phyloP scores from a whole-genome alignment of 2,113 vertebrate genomes.

The Osmerus eperlanus region DNA sequence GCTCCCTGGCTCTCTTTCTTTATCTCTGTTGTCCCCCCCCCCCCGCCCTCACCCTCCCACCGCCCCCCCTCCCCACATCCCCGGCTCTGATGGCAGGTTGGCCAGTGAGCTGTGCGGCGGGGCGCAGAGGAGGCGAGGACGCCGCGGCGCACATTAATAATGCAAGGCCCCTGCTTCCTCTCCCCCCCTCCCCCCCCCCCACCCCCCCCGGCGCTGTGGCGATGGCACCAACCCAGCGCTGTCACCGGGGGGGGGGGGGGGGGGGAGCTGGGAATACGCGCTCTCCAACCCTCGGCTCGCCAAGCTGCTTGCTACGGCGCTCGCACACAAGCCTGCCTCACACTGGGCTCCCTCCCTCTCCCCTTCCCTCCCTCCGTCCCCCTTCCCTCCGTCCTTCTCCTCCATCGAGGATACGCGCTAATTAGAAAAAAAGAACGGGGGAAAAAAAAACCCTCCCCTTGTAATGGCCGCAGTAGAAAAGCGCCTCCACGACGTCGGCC shows the following conservation, averaged over 20 bases:
- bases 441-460: constrained; percentile 11
- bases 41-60: constrained; percentile 16
- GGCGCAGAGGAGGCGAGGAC: constrained; percentile 73
- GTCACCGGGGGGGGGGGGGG: constrained; percentile 60
- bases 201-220: constrained; percentile 69
- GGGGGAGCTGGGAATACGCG: constrained; percentile 47
- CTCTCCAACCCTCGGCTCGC: constrained; percentile 56
- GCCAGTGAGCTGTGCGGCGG: too few relatives aligned
- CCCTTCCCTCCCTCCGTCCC: too few relatives aligned
- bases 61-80: too few relatives aligned
- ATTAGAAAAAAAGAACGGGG: constrained; percentile 60
- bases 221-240: constrained; percentile 79
- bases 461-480: constrained; percentile 56
- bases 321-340: constrained; percentile 56
- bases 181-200: constrained; percentile 43
- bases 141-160: constrained; percentile 82
- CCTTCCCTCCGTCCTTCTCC: too few relatives aligned
- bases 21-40: constrained; percentile 54
- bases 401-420: constrained; percentile 51
- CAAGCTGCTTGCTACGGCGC: constrained; percentile 67
- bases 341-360: constrained; percentile 41
- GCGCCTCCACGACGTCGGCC: constrained; percentile 50
- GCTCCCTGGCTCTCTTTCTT: constrained; percentile 57
- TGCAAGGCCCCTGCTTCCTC: constrained; percentile 74
- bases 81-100: too few relatives aligned